These are phyloP conservation scores for Dendrocopos noguchii DNA, from an alignment of 2,113 vertebrate species.

Conservation along the genomic window DNA sequence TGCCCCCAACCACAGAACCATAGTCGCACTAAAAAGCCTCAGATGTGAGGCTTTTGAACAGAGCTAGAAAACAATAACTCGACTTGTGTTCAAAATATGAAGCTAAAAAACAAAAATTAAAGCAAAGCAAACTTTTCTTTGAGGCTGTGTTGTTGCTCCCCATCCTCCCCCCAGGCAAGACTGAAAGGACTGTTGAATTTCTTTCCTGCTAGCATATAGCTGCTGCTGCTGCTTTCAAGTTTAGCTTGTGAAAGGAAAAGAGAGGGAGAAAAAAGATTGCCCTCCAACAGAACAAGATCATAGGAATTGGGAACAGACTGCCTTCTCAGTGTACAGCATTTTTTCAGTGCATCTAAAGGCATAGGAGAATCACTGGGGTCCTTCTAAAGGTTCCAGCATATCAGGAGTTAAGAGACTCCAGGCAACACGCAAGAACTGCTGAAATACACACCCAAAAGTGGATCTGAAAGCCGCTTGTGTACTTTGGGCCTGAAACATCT, in stretches of 20 bases:
- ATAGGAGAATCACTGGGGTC: background rate
- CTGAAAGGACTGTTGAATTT: slow-evolving; percentile 70
- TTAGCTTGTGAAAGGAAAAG: slow-evolving; percentile 57
- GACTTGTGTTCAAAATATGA: slow-evolving; percentile 83
- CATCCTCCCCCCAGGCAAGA: slow-evolving; percentile 56
- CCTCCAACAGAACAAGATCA: slow-evolving; percentile 67
- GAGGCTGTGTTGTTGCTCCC: slow-evolving; percentile 59
- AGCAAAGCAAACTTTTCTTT: slow-evolving; percentile 83
- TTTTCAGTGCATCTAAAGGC: background rate
- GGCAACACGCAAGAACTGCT: background rate
- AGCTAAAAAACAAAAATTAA: slow-evolving; percentile 79
- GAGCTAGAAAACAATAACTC: slow-evolving; percentile 85
- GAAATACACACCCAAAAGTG: background rate
- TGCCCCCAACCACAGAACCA: slow-evolving; percentile 46
- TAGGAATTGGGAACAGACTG: background rate
- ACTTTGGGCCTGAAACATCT: background rate
- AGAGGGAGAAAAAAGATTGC: slow-evolving; percentile 53
- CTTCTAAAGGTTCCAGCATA: background rate
- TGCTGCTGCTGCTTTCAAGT: slow-evolving; percentile 68
- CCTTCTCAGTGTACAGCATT: background rate
- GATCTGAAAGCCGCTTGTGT: background rate
- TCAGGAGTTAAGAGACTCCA: slow-evolving; percentile 22
- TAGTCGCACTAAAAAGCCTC: slow-evolving; percentile 67
- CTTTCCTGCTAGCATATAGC: slow-evolving; percentile 54
- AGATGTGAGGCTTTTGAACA: slow-evolving; percentile 75